Evolutionary conservation across 2,888 invertebrate genomes (phyloP).

Genomic region (Tetranychus truncatus): DNA sequence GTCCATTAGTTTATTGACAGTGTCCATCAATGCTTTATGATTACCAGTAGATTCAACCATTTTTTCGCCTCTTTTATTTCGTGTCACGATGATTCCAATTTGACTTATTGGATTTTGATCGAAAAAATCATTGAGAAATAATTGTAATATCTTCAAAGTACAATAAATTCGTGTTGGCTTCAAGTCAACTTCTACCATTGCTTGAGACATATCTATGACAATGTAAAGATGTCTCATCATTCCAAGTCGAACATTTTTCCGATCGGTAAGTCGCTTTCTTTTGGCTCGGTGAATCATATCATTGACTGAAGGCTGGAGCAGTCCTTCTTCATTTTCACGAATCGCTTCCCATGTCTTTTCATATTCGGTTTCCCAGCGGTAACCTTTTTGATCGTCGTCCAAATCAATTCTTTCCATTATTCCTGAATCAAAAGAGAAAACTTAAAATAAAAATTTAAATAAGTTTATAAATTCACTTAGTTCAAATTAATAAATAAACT

Average conservation of each 20-base stretch:
- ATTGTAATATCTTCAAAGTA: slow-evolving; percentile 66
- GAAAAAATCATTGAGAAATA: slow-evolving; percentile 88
- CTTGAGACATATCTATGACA: slow-evolving; percentile 76
- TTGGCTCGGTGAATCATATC: slow-evolving; percentile 78
- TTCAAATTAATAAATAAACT: too few species aligned
- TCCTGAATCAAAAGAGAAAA: not conserved
- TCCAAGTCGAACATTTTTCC: slow-evolving; percentile 60
- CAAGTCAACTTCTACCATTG: slow-evolving; percentile 84
- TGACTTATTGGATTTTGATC: slow-evolving; percentile 98
- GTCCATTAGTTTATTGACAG: slow-evolving; percentile 38
- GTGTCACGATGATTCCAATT: slow-evolving; percentile 70
- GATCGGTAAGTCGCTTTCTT: slow-evolving; percentile 38
- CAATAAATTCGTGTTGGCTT: slow-evolving; percentile 78
- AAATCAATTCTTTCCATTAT: not conserved
- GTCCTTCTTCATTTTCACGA: slow-evolving; percentile 83
- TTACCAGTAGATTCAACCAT: slow-evolving; percentile 69
- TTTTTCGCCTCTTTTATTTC: slow-evolving; percentile 83
- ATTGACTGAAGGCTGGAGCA: slow-evolving; percentile 70
- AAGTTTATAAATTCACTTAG: too few species aligned
- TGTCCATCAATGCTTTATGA: slow-evolving; percentile 34
- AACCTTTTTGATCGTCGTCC: slow-evolving; percentile 71
- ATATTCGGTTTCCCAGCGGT: slow-evolving; percentile 85
- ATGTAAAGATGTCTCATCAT: slow-evolving; percentile 92
- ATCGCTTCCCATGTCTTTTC: slow-evolving; percentile 93
- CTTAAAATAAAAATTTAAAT: too few species aligned